These are phyloP conservation scores for Peromyscus nudipes DNA, from an alignment of 2,797 vertebrate genomes.

Conservation along the genomic window DNA sequence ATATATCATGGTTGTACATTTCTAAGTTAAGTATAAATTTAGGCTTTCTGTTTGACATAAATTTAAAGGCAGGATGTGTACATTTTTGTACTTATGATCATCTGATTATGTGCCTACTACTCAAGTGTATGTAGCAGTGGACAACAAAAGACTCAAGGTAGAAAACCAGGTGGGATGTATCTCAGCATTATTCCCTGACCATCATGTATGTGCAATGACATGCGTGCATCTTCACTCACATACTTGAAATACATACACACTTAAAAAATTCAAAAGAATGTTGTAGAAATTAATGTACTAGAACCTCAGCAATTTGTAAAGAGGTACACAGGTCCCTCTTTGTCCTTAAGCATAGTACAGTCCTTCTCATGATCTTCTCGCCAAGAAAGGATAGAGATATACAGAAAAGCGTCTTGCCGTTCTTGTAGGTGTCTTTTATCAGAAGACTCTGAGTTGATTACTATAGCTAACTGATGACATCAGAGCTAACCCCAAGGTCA, in stretches of 20 bases:
- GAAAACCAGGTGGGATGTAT: background rate
- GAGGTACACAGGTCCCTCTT: background rate
- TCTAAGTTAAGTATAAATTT: background rate
- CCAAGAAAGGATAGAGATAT: background rate
- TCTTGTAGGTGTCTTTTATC: background rate
- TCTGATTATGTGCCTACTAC: background rate
- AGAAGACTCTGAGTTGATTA: background rate
- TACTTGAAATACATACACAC: background rate
- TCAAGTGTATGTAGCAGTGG: too few relatives aligned
- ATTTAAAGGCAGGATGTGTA: constrained; percentile 5
- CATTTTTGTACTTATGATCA: background rate
- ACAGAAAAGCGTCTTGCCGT: background rate
- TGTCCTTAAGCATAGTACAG: background rate
- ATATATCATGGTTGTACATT: background rate
- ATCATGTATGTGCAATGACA: too few relatives aligned
- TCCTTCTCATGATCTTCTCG: background rate
- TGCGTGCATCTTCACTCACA: background rate
- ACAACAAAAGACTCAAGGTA: background rate
- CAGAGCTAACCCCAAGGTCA: background rate
- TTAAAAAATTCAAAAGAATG: background rate
- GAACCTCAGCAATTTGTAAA: background rate
- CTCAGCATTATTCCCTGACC: background rate
- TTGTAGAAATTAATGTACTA: background rate
- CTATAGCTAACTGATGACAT: background rate
- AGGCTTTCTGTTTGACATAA: background rate